Percentiles rank a stretch among this genome's conserved stretches.
Evolutionary conservation across 2,797 vertebrate species (phyloP).

Genomic region (Microctenopoma steveboyesi): DNA sequence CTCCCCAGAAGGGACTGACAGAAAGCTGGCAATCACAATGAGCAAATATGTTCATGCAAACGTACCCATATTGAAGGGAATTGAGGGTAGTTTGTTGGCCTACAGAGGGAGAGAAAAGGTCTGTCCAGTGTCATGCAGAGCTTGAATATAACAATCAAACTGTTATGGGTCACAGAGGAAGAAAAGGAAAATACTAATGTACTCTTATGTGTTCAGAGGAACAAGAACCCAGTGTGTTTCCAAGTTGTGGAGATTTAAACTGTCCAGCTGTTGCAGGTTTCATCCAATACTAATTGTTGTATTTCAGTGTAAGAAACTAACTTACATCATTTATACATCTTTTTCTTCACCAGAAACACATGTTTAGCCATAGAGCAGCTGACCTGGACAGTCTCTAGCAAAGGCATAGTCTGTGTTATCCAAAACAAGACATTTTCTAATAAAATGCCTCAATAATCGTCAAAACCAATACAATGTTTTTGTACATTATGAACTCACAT

Average conservation of each 20-base stretch:
- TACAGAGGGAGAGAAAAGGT: background rate
- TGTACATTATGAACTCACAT: too few species aligned
- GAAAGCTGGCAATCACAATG: constrained; percentile 74
- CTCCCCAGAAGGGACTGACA: constrained; percentile 72
- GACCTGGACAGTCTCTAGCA: too few species aligned
- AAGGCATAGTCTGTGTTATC: background rate
- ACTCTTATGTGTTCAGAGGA: constrained; percentile 12
- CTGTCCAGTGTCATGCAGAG: constrained; percentile 17
- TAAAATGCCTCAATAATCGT: too few species aligned
- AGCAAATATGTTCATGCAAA: constrained; percentile 77
- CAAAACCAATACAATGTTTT: too few species aligned
- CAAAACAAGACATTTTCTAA: background rate
- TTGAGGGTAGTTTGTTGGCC: constrained; percentile 62
- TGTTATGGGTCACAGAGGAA: background rate
- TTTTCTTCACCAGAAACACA: background rate
- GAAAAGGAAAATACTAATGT: constrained; percentile 12
- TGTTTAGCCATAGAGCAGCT: background rate
- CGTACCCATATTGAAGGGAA: constrained; percentile 49
- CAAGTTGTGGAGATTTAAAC: constrained; percentile 2
- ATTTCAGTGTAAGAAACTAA: background rate
- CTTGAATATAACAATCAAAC: background rate
- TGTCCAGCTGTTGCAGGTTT: constrained; percentile 3
- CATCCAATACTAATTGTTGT: background rate
- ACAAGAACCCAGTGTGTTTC: constrained; percentile 3
- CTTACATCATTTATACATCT: background rate